Evolutionary conservation across 2,113 vertebrate genomes (phyloP), one percentile per base, ranked within the genome.

Genomic region (Pygoscelis antarcticus): DNA sequence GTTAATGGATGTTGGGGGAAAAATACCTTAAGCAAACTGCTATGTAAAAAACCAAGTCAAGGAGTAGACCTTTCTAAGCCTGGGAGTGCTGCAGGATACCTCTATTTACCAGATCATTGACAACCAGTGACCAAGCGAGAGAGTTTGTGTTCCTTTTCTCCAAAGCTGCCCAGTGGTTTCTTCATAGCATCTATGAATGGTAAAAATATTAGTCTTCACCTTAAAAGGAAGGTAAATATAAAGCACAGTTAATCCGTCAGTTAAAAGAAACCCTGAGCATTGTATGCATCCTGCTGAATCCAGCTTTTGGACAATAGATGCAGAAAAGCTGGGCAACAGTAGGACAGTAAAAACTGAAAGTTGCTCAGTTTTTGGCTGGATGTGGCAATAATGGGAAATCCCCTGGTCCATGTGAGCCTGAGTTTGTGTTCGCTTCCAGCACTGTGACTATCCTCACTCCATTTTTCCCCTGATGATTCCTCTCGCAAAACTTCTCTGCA

Each of bases 381-480:
- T 88, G 26, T 17, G 80, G 78, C 94, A 86, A 57, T 83, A 96
- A 91, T 30, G 68, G 65, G 71, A 34, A 10, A n/a, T 40, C 25
- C 44, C 27, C 13, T 54, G 19, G 18, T 57, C 61, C 34, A 2
- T 55, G 34, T 9, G 38, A 89, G 36, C 17, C 23, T 25, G 46
- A 55, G 17, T 15, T 1, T 61, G 34, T 38, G 1, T 8, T 47
- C 13, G 10, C 5, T 66, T 16, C 10, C 60, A 57, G 58, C 42
- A 62, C 9, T 9, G 2, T 1, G 0, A 40, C 20, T 30, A 27
- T 60, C 18, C 29, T 16, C n/a, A 7, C 68, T 92, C 7, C 0
- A 0, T 13, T 22, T 91, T 81, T 16, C 1, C 29, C 13, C 13
- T 0, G 6, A 5, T 27, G 13, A 13, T 17, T 83, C 36, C 57